Base-by-base conservation (phyloP, 2,797 vertebrate species). In the Poliocrania exsul region DNA sequence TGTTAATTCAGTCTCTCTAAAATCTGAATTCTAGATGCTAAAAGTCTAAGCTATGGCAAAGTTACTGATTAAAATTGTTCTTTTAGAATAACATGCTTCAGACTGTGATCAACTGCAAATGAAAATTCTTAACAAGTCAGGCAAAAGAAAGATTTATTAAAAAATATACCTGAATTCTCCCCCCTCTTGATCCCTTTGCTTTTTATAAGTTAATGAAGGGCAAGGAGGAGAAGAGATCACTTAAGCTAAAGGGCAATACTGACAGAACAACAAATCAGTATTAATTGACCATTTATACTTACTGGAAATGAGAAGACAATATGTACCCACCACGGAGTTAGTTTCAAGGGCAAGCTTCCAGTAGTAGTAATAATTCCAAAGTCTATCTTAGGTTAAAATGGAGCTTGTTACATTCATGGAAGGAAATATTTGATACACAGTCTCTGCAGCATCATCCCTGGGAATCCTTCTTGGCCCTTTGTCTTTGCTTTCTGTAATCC, bases 261-360 rank as follows among this genome's bases (percentile, higher is more conserved):
- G 85, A 87, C 71, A 92, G 51, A 84, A 38, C 33, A 91, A 81
- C 74, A 87, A 81, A 74, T 87, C 54, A 81, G 16, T 93, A 91
- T 89, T 86, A 92, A 92, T 44, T 70, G 79, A 50, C 56, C 60
- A 42, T 75, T 94, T 88, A 61, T 81, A 83, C 40, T 67, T 74
- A 71, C 26, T 69, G 82, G 61, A 72, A 93, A 81, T 58, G n/a
- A 77, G 72, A 91, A 86, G 46, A 88, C 69, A 60, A 3, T 81
- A 56, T 62, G 58, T 90, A 13, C 66, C 56, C 61, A 44, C 50
- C 42, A 25, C 6, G 62, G 54, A 85, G n/a, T 38, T 53, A 78
- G 65, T 67, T 90, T 84, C 38, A 87, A 33, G 86, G 77, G 28
- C 53, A 75, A 81, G 35, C 33, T 65, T 70, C 69, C 12, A 50